Conservation (phyloP, 1,140 invertebrate species). For the Temnothorax curvispinosus region DNA sequence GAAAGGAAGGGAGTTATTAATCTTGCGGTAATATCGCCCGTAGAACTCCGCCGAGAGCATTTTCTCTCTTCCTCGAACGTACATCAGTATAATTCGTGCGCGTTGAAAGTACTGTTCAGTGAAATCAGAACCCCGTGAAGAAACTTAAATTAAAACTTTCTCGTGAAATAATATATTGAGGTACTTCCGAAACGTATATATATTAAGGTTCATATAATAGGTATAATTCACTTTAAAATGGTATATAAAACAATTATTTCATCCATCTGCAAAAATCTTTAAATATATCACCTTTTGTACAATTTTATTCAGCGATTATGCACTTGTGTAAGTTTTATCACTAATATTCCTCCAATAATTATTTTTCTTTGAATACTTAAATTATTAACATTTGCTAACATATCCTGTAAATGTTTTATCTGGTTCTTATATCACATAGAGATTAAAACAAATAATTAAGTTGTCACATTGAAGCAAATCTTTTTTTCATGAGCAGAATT, state of each 20-base stretch:
- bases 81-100: conserved; percentile 28
- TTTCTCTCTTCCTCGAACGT: conserved; percentile 1
- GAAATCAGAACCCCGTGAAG: conserved; percentile 19
- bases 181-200: conserved; percentile 2
- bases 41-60: background rate
- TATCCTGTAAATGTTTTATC: background rate
- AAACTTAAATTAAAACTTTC: conserved; percentile 31
- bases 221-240: conserved; percentile 7
- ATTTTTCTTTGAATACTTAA: background rate
- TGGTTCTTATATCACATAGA: background rate
- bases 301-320: background rate
- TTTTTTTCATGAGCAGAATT: conserved; percentile 10
- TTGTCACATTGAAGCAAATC: background rate
- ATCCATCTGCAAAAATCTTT: background rate
- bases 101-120: background rate
- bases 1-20: conserved; percentile 54
- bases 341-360: background rate
- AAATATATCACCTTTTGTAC: background rate
- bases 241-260: background rate
- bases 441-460: background rate
- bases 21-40: conserved; percentile 30
- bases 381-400: background rate
- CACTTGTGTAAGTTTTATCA: background rate
- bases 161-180: conserved; percentile 18
- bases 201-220: background rate